Conservation (phyloP, 1,140 invertebrate species). For the Drosophila simulans region DNA sequence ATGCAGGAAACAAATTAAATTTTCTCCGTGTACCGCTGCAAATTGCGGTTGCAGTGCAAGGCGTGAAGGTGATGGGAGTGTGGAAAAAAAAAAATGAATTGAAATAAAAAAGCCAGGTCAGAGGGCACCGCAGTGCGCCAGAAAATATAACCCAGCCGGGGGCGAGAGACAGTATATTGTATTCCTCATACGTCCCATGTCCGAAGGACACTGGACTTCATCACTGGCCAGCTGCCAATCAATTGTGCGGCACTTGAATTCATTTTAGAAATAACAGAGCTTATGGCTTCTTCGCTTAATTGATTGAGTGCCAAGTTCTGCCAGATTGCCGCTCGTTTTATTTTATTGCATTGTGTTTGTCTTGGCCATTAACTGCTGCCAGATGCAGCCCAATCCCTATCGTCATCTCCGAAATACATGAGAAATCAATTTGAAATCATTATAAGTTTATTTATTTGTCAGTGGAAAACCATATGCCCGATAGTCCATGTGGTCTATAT, state of each 20-base stretch:
- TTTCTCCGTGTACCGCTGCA: slow-evolving; percentile 47
- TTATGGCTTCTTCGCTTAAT: slow-evolving; percentile 69
- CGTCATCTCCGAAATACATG: slow-evolving; percentile 23
- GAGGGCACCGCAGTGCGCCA: slow-evolving; percentile 38
- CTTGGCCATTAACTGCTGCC: slow-evolving; percentile 44
- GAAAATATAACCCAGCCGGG: slow-evolving; percentile 28
- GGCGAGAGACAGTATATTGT: slow-evolving; percentile 30
- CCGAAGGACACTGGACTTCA: slow-evolving; percentile 7
- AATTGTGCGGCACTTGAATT: slow-evolving; percentile 42
- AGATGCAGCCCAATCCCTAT: slow-evolving; percentile 36
- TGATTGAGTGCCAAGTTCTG: slow-evolving; percentile 53
- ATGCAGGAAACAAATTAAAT: slow-evolving; percentile 77
- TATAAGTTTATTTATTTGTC: slow-evolving; percentile 47
- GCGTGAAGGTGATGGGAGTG: slow-evolving; percentile 13
- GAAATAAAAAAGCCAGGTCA: slow-evolving; percentile 17
- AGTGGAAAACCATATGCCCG: slow-evolving; percentile 42
- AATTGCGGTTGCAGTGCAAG: slow-evolving; percentile 53
- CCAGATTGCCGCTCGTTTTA: slow-evolving; percentile 70
- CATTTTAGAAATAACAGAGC: slow-evolving; percentile 53
- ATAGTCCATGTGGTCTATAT: neutral
- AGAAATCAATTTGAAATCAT: slow-evolving; percentile 72
- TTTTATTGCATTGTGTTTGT: slow-evolving; percentile 61
- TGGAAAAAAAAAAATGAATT: slow-evolving; percentile 6
- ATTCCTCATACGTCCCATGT: slow-evolving; percentile 2
- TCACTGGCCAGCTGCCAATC: slow-evolving; percentile 63